Evolutionary conservation across 2,888 invertebrate species (phyloP), one percentile per base, ranked within the genome.

Genomic region (Dioctria rufipes): DNA sequence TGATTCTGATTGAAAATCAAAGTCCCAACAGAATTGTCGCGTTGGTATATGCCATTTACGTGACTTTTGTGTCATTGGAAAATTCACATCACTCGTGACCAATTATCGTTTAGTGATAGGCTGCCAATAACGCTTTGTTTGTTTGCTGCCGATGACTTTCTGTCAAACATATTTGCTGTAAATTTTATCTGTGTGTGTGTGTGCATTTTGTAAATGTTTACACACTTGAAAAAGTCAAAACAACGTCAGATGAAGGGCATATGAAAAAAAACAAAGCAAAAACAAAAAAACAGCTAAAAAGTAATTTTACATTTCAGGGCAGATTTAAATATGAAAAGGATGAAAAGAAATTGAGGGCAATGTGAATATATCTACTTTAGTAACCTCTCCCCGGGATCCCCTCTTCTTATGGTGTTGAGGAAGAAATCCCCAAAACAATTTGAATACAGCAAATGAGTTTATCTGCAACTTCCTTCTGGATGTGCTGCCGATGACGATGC

Each of bases 81-180:
- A 25, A 25, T 25, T 25, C 25, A 25, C 25, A 2, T 25, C 25
- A 25, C 25, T 25, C 2, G 25, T n/a, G n/a, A n/a, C 25, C 25
- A 25, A 25, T 25, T 51, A 11, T 6, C 51, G 51, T 11, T 6
- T 51, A 9, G 51, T 51, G 1, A 9, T 67, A 13, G 40, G 63
- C 37, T 63, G 61, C 63, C 77, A 77, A 77, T 77, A 63, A 77
- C 37, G 61, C 25, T 58, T 49, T 63, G 77, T 77, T 61, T 77
- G 46, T 25, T 25, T 25, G 25, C 25, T 1, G 25, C 63, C 13
- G 63, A 77, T 60, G 49, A 77, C 77, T 63, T 63, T 77, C 61
- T 42, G 49, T n/a, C 77, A 77, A 77, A 77, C 25, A 25, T 77
- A 77, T 77, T 77, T 77, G 39, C 63, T 25, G 46, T 46, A 77